Evolutionary conservation across 2,888 invertebrate species (phyloP).

Genomic region (Amphiduros pacificus): DNA sequence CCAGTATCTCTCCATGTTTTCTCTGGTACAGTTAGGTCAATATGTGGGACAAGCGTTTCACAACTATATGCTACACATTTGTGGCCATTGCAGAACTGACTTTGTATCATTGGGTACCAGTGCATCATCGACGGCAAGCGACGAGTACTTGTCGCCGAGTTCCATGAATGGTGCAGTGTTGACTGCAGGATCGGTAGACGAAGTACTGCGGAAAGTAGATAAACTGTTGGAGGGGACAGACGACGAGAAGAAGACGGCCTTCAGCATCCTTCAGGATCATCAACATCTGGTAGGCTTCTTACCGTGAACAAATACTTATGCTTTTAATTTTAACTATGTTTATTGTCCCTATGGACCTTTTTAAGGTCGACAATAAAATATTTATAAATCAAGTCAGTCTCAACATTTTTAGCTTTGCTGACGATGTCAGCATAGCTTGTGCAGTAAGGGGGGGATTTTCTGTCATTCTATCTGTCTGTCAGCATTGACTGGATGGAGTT

Average conservation of each 20-base stretch:
- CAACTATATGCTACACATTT: constrained; percentile 13
- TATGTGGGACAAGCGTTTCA: background rate
- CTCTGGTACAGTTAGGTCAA: background rate
- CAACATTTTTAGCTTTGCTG: no score
- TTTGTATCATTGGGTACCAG: background rate
- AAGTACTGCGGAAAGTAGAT: constrained; percentile 50
- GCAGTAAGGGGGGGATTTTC: no score
- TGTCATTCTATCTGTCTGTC: no score
- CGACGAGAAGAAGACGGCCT: constrained; percentile 52
- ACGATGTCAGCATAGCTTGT: no score
- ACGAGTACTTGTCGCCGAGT: no score
- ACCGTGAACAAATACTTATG: no score
- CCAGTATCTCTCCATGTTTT: background rate
- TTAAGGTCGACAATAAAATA: no score
- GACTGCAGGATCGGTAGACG: background rate
- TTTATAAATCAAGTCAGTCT: no score
- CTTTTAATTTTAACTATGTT: no score
- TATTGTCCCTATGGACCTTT: no score
- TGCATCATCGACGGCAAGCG: background rate
- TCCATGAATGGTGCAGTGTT: no score
- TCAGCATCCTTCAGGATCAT: constrained; percentile 37
- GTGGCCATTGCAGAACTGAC: constrained; percentile 17
- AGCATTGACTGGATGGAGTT: no score
- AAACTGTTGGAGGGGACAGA: constrained; percentile 52
- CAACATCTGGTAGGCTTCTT: background rate